Evolutionary conservation across 2,113 vertebrate species (phyloP), one percentile per base, ranked within the genome.

Genomic region (Platysteira castanea): DNA sequence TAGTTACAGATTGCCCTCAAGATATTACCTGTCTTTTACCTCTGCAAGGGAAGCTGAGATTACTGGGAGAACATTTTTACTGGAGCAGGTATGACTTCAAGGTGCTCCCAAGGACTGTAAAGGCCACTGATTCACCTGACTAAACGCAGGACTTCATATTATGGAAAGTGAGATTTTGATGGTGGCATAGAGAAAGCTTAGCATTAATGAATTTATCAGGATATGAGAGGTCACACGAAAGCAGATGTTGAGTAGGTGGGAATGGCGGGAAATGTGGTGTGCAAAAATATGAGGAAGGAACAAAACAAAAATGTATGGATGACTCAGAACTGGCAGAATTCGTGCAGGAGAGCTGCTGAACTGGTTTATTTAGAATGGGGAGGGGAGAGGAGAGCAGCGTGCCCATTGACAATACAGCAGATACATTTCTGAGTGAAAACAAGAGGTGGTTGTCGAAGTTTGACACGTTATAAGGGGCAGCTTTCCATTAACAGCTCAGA

Each of bases 231-330:
- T 87, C 80, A 92, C 65, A 71, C 10, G 33, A 74, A 90, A 90
- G 44, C 53, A 77, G 85, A 77, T 81, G 59, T 24, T 77, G 46
- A 92, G 59, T 71, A 78, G 49, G 77, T 39, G 50, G 83, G 50
- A 88, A 63, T 1, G 2, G 49, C 0, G 1, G 31, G 41, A 91
- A 93, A 91, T 0, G 2, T 31, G 14, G 30, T n/a, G 11, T 31
- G 19, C 21, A 92, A 57, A 83, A 89, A 84, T 41, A 73, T 5
- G 13, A 93, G 54, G 49, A 89, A 84, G 50, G 31, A 89, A 35
- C 30, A 65, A 84, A 68, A 60, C 41, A 68, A 65, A 88, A 70
- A 46, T 20, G 47, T 23, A 50, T 13, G 37, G 73, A 65, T 92
- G 71, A 94, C 56, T 82, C 52, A 63, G 53, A 85, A 50, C 11